These are phyloP conservation scores for Nansenia antarctica DNA, from an alignment of 2,113 vertebrate genomes.

Conservation along the genomic window DNA sequence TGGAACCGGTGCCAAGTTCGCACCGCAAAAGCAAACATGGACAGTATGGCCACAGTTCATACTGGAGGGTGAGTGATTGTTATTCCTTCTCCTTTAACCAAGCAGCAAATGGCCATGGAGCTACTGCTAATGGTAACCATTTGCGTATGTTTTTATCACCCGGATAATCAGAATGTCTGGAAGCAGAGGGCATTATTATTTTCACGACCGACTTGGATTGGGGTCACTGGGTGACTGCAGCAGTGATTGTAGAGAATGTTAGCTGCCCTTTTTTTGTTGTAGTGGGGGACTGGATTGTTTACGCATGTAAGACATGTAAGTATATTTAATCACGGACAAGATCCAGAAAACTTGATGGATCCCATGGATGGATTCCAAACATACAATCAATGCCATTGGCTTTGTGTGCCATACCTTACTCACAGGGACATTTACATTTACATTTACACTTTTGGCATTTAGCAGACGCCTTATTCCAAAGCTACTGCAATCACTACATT, in stretches of 20 bases:
- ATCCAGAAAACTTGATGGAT: too few relatives aligned
- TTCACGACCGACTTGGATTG: constrained; percentile 26
- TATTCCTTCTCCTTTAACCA: constrained; percentile 59
- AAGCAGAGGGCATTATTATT: constrained; percentile 49
- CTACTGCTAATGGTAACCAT: constrained; percentile 55
- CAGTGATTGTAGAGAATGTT: constrained; percentile 49
- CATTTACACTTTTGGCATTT: too few relatives aligned
- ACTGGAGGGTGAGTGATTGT: constrained; percentile 37
- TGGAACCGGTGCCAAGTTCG: constrained; percentile 28
- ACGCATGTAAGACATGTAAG: too few relatives aligned
- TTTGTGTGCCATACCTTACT: too few relatives aligned
- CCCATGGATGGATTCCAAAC: too few relatives aligned
- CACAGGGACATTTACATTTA: too few relatives aligned
- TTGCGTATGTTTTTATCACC: constrained; percentile 59
- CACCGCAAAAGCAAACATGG: constrained; percentile 50
- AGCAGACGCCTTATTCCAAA: too few relatives aligned
- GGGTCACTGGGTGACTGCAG: constrained; percentile 48
- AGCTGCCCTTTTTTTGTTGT: constrained; percentile 52
- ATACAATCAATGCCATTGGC: too few relatives aligned
- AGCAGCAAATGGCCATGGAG: constrained; percentile 58
- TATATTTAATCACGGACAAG: too few relatives aligned
- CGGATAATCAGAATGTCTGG: constrained; percentile 66
- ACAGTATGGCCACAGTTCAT: constrained; percentile 37
- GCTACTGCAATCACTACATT: too few relatives aligned
- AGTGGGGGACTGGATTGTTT: constrained; percentile 12